Conservation (phyloP, 2,797 vertebrate genomes). For the Enteromius anoplus region DNA sequence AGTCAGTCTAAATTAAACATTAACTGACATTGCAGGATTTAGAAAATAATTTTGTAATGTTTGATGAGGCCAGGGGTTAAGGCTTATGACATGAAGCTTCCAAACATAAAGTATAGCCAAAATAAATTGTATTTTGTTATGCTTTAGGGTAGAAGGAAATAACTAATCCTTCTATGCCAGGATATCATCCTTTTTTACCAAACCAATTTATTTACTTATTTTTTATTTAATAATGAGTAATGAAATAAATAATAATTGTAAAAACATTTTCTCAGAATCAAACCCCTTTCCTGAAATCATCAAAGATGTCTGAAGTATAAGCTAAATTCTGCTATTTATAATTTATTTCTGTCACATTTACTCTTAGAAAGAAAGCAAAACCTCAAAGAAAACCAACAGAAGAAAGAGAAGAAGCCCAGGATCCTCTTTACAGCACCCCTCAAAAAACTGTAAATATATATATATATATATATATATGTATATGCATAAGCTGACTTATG, state of each 20-base stretch:
- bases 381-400: not conserved
- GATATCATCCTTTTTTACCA: not conserved
- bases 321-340: not conserved
- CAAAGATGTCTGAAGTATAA: not conserved
- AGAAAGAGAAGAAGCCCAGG: slow-evolving; percentile 3
- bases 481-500: not conserved
- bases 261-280: not conserved
- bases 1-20: not conserved
- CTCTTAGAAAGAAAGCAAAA: slow-evolving; percentile 8
- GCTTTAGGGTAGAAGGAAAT: not conserved
- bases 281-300: not conserved
- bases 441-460: not conserved
- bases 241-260: not conserved
- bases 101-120: not conserved
- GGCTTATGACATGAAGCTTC: not conserved
- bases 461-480: no score
- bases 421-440: not conserved
- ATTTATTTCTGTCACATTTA: not conserved
- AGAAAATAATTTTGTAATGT: not conserved
- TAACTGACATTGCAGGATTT: not conserved
- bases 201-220: not conserved
- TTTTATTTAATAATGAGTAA: not conserved
- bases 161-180: not conserved
- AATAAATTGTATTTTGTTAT: not conserved
- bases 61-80: not conserved